Evolutionary conservation across 2,113 vertebrate species (phyloP), one percentile per base, ranked within the genome.

Genomic region (Gadus chalcogrammus): DNA sequence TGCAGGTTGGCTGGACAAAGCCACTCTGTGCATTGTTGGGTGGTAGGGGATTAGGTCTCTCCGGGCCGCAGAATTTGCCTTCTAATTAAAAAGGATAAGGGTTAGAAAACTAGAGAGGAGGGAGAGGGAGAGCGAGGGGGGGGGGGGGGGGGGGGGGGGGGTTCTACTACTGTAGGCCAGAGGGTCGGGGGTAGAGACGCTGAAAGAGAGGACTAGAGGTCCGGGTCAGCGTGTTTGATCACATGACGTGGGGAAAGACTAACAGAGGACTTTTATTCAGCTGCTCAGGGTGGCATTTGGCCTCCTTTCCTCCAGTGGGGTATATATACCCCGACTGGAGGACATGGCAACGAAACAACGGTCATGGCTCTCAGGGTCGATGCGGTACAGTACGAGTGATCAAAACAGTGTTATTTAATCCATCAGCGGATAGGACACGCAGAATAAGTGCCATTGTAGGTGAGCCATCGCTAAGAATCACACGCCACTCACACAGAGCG

Each of bases 71-170:
- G 96, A 99, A 97, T 99, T 98, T 99, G 95, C 96, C 95, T 99
- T 99, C 97, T 99, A 99, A 99, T 98, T 99, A 99, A 99, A 98
- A 97, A 95, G 97, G 96, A 98, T 98, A 97, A 99, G 92, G 92
- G 88, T 88, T 89, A 90, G 90, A 89, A 90, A 92, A 92, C 90
- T 92, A 89, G 91, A 84, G 84, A 89, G 87, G 85, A 87, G 87
- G 88, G 91, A 13, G 42, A 13, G 42, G 42, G 42, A 13, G 42
- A 20, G 20, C 20, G 20, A 20, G 20, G 20, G 20, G 20, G 20
- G 87, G 86, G 87, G 91, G 88, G n/a, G n/a, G n/a, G n/a, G n/a
- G 7, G 42, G 42, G 3, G 42, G 85, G 87, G 86, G 87, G 91
- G 88, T 90, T 87, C 88, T 89, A 91, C 88, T 90, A 91, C 88